phyloP scores from a whole-genome alignment of 1,140 invertebrate genomes.

The Helicorthomorpha holstii region DNA sequence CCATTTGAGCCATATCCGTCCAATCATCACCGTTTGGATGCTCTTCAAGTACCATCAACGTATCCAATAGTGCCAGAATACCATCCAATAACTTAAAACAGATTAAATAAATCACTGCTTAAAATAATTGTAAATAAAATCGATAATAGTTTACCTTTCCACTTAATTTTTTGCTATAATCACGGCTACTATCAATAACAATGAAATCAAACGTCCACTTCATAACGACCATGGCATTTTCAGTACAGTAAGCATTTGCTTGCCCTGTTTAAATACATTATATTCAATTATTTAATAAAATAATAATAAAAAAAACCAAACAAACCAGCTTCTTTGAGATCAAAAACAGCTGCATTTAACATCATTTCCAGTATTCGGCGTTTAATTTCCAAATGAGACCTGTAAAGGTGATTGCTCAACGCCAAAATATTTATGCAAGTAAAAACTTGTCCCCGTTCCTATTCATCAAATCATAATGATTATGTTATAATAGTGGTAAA shows the following conservation, averaged over 20 bases:
- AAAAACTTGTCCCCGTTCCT: slow-evolving; percentile 41
- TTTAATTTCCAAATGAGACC: slow-evolving; percentile 36
- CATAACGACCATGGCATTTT: slow-evolving; percentile 39
- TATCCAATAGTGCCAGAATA: slow-evolving; percentile 34
- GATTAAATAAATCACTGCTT: background rate
- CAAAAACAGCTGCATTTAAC: slow-evolving; percentile 36
- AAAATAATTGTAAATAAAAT: background rate
- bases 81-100: slow-evolving; percentile 33
- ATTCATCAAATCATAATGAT: slow-evolving; percentile 6
- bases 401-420: slow-evolving; percentile 37
- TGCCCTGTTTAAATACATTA: slow-evolving; percentile 16
- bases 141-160: slow-evolving; percentile 4
- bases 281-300: background rate
- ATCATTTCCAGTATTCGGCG: slow-evolving; percentile 41
- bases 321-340: slow-evolving; percentile 33
- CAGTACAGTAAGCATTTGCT: slow-evolving; percentile 17
- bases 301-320: background rate
- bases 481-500: background rate
- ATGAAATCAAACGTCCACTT: slow-evolving; percentile 40
- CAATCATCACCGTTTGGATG: slow-evolving; percentile 30
- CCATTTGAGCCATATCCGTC: slow-evolving; percentile 38
- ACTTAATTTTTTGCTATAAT: slow-evolving; percentile 31
- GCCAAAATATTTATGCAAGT: slow-evolving; percentile 40
- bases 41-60: slow-evolving; percentile 34
- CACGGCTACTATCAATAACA: slow-evolving; percentile 31